Evolutionary conservation across 2,888 invertebrate species (phyloP).

Genomic region (Sicus ferrugineus): DNA sequence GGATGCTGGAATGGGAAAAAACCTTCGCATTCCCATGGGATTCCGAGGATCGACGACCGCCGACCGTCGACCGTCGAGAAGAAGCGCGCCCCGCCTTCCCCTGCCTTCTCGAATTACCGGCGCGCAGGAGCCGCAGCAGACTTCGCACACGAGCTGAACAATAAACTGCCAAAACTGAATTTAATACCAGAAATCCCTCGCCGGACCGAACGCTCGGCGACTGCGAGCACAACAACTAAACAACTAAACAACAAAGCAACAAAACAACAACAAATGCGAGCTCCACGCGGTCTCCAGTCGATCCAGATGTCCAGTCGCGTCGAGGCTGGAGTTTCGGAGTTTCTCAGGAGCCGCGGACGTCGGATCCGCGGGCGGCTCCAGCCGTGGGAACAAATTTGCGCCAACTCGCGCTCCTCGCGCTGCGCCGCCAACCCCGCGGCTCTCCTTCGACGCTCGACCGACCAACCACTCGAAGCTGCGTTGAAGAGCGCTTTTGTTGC

Average conservation of each 20-base stretch:
- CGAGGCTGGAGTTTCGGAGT: too few species aligned
- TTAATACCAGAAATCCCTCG: constrained; percentile 29
- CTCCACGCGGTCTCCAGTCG: neutral
- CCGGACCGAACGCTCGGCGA: too few species aligned
- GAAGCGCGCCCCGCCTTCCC: neutral
- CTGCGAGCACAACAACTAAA: neutral
- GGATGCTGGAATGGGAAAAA: too few species aligned
- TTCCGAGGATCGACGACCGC: neutral
- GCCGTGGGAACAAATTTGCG: constrained; percentile 33
- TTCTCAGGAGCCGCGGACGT: constrained; percentile 23
- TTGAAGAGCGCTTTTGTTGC: too few species aligned
- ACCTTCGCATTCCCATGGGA: neutral
- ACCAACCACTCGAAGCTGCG: too few species aligned
- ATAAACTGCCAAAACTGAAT: constrained; percentile 22
- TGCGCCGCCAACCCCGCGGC: constrained; percentile 37
- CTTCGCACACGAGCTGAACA: neutral
- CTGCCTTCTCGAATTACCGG: constrained; percentile 42
- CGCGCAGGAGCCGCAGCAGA: constrained; percentile 20
- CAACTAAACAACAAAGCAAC: constrained; percentile 6
- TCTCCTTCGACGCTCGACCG: constrained; percentile 15
- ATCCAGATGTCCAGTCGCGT: constrained; percentile 29
- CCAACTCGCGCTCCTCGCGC: constrained; percentile 21
- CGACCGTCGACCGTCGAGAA: neutral
- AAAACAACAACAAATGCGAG: constrained; percentile 18
- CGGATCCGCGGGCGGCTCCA: constrained; percentile 37